Evolutionary conservation across 2,113 vertebrate genomes (phyloP), one percentile per base, ranked within the genome.

Genomic region (Microtus oregoni): DNA sequence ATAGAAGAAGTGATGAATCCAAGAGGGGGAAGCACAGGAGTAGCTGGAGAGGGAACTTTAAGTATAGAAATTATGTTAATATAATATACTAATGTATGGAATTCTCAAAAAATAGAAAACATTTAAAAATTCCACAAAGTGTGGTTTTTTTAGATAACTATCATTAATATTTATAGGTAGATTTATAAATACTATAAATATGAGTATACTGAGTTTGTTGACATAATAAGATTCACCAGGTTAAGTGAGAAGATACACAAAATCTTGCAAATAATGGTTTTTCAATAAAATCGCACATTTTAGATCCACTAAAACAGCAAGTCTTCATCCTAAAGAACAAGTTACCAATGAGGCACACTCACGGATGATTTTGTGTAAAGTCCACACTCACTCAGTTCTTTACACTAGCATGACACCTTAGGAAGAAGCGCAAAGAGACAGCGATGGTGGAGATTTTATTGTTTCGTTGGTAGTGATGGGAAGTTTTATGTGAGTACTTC

Each of bases 171-270:
- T 87, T 50, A 38, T 10, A 82, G 44, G 44, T 26, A 91, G 4
- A 67, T 28, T 22, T 52, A 88, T 35, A 91, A 22, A 15, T 87
- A 38, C 19, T 86, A 91, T 44, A 22, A 15, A 47, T 30, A 17
- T 13, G 14, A 78, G 5, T 32, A 79, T 73, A 73, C 4, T 7
- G 24, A 68, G 61, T 77, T 83, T 93, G n/a, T 58, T 90, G n/a
- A 79, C 14, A 58, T 83, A 72, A 93, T 82, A 65, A 93, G 47
- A 92, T 92, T 83, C 63, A n/a, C n/a, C 87, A 44, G 38, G 55
- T 90, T 77, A 96, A 0, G 41, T 93, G 12, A 8, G 12, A 88
- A 94, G 65, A 35, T 19, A 87, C 67, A 65, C 28, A 67, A 72
- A 95, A 93, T 58, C 14, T 75, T 50, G 75, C 4, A 76, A 92